Evolutionary conservation across 2,888 invertebrate species (phyloP).

Genomic region (Argyresthia goedartella): DNA sequence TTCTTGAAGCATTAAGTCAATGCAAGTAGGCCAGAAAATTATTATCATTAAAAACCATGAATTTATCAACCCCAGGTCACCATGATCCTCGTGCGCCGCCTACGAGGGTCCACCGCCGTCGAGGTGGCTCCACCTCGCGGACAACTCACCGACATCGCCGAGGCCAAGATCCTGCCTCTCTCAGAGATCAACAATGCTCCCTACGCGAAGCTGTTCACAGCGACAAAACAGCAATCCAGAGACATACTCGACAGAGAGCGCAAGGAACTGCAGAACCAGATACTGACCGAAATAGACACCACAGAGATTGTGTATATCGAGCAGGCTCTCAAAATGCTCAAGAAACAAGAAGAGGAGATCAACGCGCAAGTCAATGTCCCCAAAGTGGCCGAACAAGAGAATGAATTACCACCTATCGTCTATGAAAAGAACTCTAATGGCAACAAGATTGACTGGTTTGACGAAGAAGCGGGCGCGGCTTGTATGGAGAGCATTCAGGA

Average conservation of each 20-base stretch:
- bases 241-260: not conserved
- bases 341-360: slow-evolving; percentile 54
- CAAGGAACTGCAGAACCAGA: slow-evolving; percentile 69
- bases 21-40: not conserved
- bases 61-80: slow-evolving; percentile 29
- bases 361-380: slow-evolving; percentile 22
- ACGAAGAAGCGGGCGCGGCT: slow-evolving; percentile 48
- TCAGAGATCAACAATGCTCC: slow-evolving; percentile 60
- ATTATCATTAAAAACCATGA: not conserved
- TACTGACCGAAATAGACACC: slow-evolving; percentile 77
- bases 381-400: slow-evolving; percentile 17
- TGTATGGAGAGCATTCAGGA: slow-evolving; percentile 33
- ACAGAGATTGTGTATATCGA: slow-evolving; percentile 90
- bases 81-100: slow-evolving; percentile 89
- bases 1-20: not conserved
- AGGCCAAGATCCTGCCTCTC: slow-evolving; percentile 35
- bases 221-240: slow-evolving; percentile 66
- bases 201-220: slow-evolving; percentile 84
- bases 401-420: slow-evolving; percentile 25
- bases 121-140: slow-evolving; percentile 71
- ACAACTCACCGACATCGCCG: slow-evolving; percentile 50
- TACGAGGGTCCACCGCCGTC: slow-evolving; percentile 77
- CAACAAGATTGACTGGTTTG: slow-evolving; percentile 56
- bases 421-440: slow-evolving; percentile 42
- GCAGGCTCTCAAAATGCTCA: slow-evolving; percentile 81